A percentile compares a stretch with the other conserved stretches of the same genome.
Conservation (phyloP, 2,113 vertebrate genomes). For the Tonatia bakeri region DNA sequence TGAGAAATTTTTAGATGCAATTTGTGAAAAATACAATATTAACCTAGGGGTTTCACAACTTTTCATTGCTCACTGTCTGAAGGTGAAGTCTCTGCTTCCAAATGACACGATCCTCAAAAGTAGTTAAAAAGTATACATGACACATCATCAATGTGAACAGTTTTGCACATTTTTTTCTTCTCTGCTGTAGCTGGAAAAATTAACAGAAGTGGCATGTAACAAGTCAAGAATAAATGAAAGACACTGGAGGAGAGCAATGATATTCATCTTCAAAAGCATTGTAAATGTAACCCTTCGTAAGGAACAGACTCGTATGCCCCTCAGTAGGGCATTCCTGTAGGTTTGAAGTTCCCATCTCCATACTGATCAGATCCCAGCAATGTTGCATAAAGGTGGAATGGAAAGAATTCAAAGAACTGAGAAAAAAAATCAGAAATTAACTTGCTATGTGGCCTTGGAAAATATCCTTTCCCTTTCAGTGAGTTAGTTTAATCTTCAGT, state of each 20-base stretch:
- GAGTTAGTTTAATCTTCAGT: not conserved
- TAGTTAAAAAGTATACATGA: not conserved
- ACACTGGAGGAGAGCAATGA: not conserved
- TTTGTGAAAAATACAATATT: constrained; percentile 53
- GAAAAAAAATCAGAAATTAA: not conserved
- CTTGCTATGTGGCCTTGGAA: not conserved
- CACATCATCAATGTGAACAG: not conserved
- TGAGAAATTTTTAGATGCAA: constrained; percentile 34
- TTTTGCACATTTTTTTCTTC: not conserved
- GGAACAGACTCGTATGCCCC: not conserved
- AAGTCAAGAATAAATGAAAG: not conserved
- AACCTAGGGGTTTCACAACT: not conserved
- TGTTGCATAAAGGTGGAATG: not conserved
- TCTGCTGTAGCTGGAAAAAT: not conserved
- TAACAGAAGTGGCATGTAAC: not conserved
- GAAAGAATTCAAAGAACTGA: not conserved
- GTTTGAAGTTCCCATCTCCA: not conserved
- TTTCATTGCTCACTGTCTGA: not conserved
- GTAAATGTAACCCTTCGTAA: not conserved
- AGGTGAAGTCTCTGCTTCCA: not conserved
- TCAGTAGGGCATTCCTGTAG: not conserved
- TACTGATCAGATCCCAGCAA: not conserved
- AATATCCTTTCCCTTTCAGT: not conserved
- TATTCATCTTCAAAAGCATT: not conserved
- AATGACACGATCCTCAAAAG: not conserved